A percentile compares a stretch with the other conserved stretches of the same genome.
Evolutionary conservation across 2,888 invertebrate species (phyloP).

Genomic region (Pammene aurita): DNA sequence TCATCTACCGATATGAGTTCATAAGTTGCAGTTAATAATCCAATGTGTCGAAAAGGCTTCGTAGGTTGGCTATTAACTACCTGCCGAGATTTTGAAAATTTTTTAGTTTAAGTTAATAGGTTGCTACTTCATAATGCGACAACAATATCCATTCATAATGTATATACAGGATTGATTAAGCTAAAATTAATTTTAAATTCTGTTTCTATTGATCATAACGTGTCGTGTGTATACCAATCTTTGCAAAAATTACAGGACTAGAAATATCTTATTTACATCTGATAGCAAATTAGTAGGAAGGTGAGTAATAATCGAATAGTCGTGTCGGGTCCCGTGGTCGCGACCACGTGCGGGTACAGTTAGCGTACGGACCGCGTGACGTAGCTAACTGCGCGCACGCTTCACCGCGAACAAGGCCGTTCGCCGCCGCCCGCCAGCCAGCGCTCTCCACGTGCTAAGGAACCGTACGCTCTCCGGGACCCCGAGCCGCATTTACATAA

Average conservation of each 20-base stretch:
- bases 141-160: too few species aligned
- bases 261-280: not conserved
- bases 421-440: conserved; percentile 47
- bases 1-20: not conserved
- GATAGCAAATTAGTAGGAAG: conserved; percentile 1
- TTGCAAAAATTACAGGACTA: not conserved
- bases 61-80: not conserved
- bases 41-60: not conserved
- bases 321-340: conserved; percentile 15
- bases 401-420: conserved; percentile 63
- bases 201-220: too few species aligned
- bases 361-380: conserved; percentile 42
- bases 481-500: conserved; percentile 36
- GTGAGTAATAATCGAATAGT: conserved; percentile 44
- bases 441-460: conserved; percentile 37
- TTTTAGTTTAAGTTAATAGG: too few species aligned
- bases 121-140: too few species aligned
- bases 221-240: too few species aligned
- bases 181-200: too few species aligned
- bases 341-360: conserved; percentile 42
- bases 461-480: conserved; percentile 43
- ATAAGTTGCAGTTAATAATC: not conserved
- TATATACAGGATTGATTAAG: too few species aligned
- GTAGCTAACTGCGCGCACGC: conserved; percentile 47
- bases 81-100: not conserved